Evolutionary conservation across 2,797 vertebrate genomes (phyloP), one percentile per base, ranked within the genome.

Genomic region (Rhinichthys osculus): DNA sequence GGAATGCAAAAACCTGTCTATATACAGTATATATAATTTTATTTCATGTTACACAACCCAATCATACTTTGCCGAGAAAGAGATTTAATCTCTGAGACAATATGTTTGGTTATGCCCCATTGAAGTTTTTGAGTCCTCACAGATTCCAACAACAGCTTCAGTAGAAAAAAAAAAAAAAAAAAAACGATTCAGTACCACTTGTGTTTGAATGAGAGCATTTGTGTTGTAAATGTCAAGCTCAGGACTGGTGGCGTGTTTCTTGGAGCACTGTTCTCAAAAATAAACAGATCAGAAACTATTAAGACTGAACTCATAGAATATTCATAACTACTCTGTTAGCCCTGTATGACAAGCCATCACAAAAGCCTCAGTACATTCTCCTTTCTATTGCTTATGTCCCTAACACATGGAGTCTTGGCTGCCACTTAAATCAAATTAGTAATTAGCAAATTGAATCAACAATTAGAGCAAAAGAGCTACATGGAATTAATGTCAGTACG

Each of bases 341-440:
- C 92, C 91, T 92, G 92, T 90, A 87, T 94, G 95, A 96, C 94
- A 95, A 93, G 93, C 94, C 94, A 91, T 95, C 94, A 95, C 86
- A 89, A 72, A 83, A 88, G 78, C 87, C 64, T 76, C 52, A 38
- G 81, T 78, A 90, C 93, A 83, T 81, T 78, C 27, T 77, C 38
- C 74, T 73, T 35, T 81, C 79, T 69, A 54, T 62, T 57, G 54
- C 85, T 11, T 90, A 85, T 93, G 93, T 94, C 93, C 93, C 90
- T 91, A 91, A 90, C 91, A 92, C 93, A 94, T 92, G 92, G 93
- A 94, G 92, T 92, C 92, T 90, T 91, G 94, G 91, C 95, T 95
- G 94, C 93, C 94, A 95, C 94, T 97, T 97, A 97, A 95, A 96
- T 97, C 95, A 96, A 96, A 97, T 96, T 93, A 96, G 93, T 95